A percentile compares a stretch with the other conserved stretches of the same genome.
phyloP scores from a whole-genome alignment of 2,113 vertebrate genomes.

The Eulemur rufifrons region DNA sequence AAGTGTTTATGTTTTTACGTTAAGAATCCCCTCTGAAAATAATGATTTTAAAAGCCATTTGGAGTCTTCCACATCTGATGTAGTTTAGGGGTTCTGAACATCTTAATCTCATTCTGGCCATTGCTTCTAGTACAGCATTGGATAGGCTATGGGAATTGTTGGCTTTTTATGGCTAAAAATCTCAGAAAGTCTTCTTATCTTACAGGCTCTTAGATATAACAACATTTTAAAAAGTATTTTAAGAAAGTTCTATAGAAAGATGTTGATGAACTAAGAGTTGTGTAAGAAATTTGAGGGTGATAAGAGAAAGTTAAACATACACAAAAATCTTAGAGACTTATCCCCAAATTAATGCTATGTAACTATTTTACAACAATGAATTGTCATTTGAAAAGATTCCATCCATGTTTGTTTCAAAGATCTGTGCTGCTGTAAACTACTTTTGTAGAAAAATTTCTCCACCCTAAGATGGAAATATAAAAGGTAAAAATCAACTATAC shows the following conservation, averaged over 20 bases:
- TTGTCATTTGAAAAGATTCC: background rate
- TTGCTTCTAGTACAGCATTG: background rate
- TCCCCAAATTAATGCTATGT: background rate
- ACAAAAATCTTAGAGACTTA: conserved; percentile 2
- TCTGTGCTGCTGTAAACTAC: background rate
- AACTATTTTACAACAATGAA: background rate
- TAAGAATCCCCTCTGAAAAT: background rate
- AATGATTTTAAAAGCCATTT: background rate
- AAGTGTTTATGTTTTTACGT: background rate
- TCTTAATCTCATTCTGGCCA: background rate
- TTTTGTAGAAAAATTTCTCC: conserved; percentile 10
- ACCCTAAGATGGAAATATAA: background rate
- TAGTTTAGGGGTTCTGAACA: background rate
- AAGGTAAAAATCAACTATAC: background rate
- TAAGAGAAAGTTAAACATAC: conserved; percentile 3
- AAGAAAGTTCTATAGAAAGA: background rate
- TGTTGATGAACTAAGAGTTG: background rate
- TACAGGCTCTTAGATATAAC: background rate
- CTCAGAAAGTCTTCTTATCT: background rate
- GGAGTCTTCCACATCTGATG: background rate
- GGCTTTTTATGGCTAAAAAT: background rate
- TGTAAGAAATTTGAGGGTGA: background rate
- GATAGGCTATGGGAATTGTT: background rate
- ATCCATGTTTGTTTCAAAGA: background rate
- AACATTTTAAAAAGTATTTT: background rate